A percentile compares a stretch with the other conserved stretches of the same genome.
These are phyloP conservation scores for Diorhabda elongata DNA, from an alignment of 1,140 invertebrate genomes.

Conservation along the genomic window DNA sequence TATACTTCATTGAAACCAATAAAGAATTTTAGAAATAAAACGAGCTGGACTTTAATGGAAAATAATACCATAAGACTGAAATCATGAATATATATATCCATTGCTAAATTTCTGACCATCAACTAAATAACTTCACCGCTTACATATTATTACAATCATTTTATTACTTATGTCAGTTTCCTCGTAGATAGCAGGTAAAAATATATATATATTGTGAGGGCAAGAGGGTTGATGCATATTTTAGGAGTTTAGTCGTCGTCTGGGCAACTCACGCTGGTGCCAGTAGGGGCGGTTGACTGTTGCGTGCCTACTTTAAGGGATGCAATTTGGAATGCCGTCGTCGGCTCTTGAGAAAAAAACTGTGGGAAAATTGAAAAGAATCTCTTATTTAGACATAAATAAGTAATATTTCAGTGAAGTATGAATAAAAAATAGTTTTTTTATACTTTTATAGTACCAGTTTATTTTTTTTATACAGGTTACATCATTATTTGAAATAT, in stretches of 20 bases:
- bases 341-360: constrained; percentile 30
- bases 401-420: constrained; percentile 20
- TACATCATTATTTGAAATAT: too few species aligned
- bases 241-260: constrained; percentile 23
- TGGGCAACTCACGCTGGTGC: constrained; percentile 11
- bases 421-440: too few species aligned
- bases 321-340: constrained; percentile 30
- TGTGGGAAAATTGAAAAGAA: constrained; percentile 38
- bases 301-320: constrained; percentile 31
- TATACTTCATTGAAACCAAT: too few species aligned
- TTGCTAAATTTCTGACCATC: too few species aligned
- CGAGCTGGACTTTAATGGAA: too few species aligned
- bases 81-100: too few species aligned
- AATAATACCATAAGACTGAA: too few species aligned
- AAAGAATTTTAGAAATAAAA: too few species aligned
- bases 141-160: too few species aligned
- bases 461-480: too few species aligned
- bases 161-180: background rate
- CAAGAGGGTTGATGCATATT: constrained; percentile 32
- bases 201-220: background rate
- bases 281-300: constrained; percentile 15
- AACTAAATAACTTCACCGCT: too few species aligned
- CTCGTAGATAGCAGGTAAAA: background rate
- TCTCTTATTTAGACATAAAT: constrained; percentile 32
- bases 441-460: too few species aligned